Evolutionary conservation across 2,888 invertebrate genomes (phyloP).

Genomic region (Sinodicranocentrus sp.): DNA sequence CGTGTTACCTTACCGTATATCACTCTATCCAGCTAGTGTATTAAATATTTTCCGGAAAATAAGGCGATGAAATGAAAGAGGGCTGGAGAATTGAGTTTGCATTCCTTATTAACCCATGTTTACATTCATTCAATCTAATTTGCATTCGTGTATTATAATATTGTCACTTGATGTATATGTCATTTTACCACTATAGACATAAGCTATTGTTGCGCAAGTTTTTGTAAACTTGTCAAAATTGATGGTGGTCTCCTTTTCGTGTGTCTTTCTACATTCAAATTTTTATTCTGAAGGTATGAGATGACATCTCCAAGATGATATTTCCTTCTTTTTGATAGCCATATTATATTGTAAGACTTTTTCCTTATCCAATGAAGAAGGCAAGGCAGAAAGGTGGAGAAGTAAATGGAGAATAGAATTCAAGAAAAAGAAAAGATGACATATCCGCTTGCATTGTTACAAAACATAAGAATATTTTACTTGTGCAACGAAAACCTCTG

Average conservation of each 20-base stretch:
- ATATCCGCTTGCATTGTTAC: slow-evolving; percentile 58
- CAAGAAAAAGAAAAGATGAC: slow-evolving; percentile 34
- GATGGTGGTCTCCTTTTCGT: slow-evolving; percentile 40
- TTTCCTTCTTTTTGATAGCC: slow-evolving; percentile 39
- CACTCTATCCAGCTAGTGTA: slow-evolving; percentile 2
- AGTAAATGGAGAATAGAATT: slow-evolving; percentile 36
- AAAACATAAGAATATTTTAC: no score
- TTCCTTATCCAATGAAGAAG: slow-evolving; percentile 52
- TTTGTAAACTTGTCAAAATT: slow-evolving; percentile 34
- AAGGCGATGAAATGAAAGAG: slow-evolving; percentile 49
- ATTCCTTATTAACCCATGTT: slow-evolving; percentile 48
- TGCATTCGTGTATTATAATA: slow-evolving; percentile 36
- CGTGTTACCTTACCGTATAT: slow-evolving; percentile 21
- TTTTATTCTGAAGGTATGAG: slow-evolving; percentile 13
- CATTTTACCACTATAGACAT: slow-evolving; percentile 6
- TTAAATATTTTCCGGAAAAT: slow-evolving; percentile 33
- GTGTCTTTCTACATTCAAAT: slow-evolving; percentile 10
- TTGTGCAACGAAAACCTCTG: no score
- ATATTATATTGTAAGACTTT: slow-evolving; percentile 42
- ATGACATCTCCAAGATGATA: slow-evolving; percentile 28
- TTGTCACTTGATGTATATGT: slow-evolving; percentile 4
- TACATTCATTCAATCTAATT: slow-evolving; percentile 59
- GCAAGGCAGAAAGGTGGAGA: slow-evolving; percentile 30
- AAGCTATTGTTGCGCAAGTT: slow-evolving; percentile 19
- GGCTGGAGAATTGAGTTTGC: slow-evolving; percentile 45